Evolutionary conservation across 2,797 vertebrate species (phyloP).

Genomic region (Scarus forsteni): DNA sequence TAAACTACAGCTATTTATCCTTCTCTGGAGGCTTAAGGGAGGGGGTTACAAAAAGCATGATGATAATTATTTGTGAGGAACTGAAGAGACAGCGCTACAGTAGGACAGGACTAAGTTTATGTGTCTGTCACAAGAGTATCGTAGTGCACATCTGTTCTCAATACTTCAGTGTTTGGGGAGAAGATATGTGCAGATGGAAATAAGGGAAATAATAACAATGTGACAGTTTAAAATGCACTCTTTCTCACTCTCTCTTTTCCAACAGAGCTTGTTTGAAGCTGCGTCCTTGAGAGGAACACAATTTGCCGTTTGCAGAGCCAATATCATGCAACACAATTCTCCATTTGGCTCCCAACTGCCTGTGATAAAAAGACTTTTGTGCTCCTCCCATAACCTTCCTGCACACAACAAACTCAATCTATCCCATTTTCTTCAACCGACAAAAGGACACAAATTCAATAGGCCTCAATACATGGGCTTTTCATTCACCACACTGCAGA

Average conservation of each 20-base stretch:
- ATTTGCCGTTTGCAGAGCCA: conserved; percentile 70
- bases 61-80: conserved; percentile 62
- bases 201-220: conserved; percentile 71
- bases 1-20: conserved; percentile 60
- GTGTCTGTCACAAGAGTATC: conserved; percentile 45
- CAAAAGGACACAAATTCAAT: conserved; percentile 80
- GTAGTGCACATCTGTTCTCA: conserved; percentile 60
- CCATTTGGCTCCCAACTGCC: conserved; percentile 68
- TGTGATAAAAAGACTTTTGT: conserved; percentile 74
- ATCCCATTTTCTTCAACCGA: conserved; percentile 70
- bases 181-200: conserved; percentile 42
- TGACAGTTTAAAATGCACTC: conserved; percentile 57
- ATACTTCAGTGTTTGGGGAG: conserved; percentile 39
- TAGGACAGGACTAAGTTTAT: conserved; percentile 31
- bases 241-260: conserved; percentile 37
- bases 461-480: conserved; percentile 60
- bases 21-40: conserved; percentile 39
- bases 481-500: conserved; percentile 62
- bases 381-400: conserved; percentile 72
- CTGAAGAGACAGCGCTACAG: conserved; percentile 24
- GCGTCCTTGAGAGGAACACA: conserved; percentile 79
- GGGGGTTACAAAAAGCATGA: conserved; percentile 53
- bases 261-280: conserved; percentile 66
- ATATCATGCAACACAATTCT: conserved; percentile 73
- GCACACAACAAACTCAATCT: conserved; percentile 80